Base-by-base conservation (phyloP, 92 coral and sea anemone genomes). In the Bergia puertoricense region DNA sequence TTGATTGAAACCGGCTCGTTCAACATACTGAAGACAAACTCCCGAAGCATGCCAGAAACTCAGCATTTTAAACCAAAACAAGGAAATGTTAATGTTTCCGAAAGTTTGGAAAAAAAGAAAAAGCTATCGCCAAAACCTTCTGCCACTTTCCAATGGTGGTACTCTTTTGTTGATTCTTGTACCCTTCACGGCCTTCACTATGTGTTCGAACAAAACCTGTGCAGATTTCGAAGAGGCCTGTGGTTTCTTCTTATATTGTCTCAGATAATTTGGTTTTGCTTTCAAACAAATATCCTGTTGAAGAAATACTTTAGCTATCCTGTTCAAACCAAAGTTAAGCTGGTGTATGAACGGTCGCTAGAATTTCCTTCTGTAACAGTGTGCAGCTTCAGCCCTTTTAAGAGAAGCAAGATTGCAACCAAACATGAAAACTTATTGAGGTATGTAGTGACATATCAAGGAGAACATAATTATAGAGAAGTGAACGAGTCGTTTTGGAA, bases 341-440 rank as follows among this genome's bases (percentile, higher is more conserved):
- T 90, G 40, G 81, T 50, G 37, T 72, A 85, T 54, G 90, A 92
- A 23, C 14, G 46, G 62, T 8, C 6, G 18, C 79, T 79, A 23
- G 81, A 72, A 20, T 94, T 92, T 81, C 96, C 96, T 22, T 92
- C 96, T 1, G 92, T 94, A 8, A 94, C 96, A 2, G 48, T 94
- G 30, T 92, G 96, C 51, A 94, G 85, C 67, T 94, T 94, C 30
- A 94, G 85, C 77, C 86, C 89, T 38, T 44, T 92, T 37, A 86
- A 91, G 8, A 86, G 67, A 50, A 79, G 85, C 46, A 43, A 15
- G 1, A 81, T 77, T 37, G 56, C 40, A 39, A 2, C 50, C 18
- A 80, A 80, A 59, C 8, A 42, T 18, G 42, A 66, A 42, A 82
- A 82, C 30, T 4, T 82, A 9, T 66, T 82, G 38, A 43, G 59